phyloP scores from a whole-genome alignment of 2,888 invertebrate species.

The Nomada ferruginata region DNA sequence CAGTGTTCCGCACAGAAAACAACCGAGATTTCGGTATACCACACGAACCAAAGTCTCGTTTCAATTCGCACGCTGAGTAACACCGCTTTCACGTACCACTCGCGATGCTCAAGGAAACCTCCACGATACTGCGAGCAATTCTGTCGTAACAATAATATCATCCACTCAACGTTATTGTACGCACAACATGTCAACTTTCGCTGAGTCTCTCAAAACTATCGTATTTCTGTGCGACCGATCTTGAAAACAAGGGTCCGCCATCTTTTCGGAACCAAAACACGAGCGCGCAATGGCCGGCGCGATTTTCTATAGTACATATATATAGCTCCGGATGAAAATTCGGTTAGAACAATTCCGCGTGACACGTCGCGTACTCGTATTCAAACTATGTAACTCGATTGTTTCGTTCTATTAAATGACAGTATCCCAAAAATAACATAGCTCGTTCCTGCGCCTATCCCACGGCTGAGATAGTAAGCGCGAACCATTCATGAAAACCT shows the following conservation, averaged over 20 bases:
- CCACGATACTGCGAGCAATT: constrained; percentile 11
- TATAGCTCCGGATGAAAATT: constrained; percentile 18
- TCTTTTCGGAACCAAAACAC: constrained; percentile 80
- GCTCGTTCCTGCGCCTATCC: neutral
- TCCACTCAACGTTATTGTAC: constrained; percentile 26
- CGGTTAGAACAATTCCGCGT: neutral
- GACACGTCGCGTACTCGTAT: neutral
- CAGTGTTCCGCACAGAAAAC: constrained; percentile 47
- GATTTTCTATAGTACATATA: constrained; percentile 40
- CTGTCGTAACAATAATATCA: constrained; percentile 22
- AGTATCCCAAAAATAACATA: neutral
- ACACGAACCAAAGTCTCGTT: constrained; percentile 25
- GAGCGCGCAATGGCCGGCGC: constrained; percentile 77
- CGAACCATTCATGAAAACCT: neutral
- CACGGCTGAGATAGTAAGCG: neutral
- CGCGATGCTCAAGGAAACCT: constrained; percentile 16
- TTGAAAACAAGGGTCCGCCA: constrained; percentile 81
- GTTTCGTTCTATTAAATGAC: neutral
- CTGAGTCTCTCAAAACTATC: constrained; percentile 62
- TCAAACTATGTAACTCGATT: neutral
- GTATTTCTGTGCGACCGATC: constrained; percentile 66
- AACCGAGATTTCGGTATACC: constrained; percentile 39
- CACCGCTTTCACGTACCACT: constrained; percentile 53
- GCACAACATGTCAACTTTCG: constrained; percentile 59
- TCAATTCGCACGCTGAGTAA: constrained; percentile 41